Conservation (phyloP, 2,888 invertebrate genomes). For the Pseudococcus longispinus region DNA sequence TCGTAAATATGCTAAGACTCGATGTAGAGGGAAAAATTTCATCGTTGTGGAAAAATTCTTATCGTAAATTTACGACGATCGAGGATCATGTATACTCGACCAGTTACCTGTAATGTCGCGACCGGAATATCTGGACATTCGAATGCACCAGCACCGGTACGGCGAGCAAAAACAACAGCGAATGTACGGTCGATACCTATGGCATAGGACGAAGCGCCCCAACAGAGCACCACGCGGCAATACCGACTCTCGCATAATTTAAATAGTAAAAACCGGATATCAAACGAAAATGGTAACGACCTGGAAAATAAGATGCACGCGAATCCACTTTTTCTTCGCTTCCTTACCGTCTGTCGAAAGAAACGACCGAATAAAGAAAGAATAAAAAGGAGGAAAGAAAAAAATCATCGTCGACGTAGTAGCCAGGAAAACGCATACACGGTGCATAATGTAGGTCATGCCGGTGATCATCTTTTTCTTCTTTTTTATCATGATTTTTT, state of each 20-base stretch:
- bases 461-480: background rate
- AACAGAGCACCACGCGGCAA: background rate
- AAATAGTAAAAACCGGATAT: slow-evolving; percentile 33
- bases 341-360: background rate
- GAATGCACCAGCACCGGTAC: background rate
- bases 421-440: background rate
- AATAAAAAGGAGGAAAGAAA: background rate
- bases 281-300: slow-evolving; percentile 30
- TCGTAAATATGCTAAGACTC: background rate
- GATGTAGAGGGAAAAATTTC: background rate
- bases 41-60: background rate
- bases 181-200: background rate
- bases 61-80: background rate
- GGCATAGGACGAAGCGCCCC: background rate
- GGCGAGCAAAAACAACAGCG: background rate
- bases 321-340: slow-evolving; percentile 26
- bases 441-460: slow-evolving; percentile 25
- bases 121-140: background rate
- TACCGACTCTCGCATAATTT: slow-evolving; percentile 15
- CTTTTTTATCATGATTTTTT: background rate
- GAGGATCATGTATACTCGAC: background rate
- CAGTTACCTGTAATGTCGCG: background rate
- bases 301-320: slow-evolving; percentile 40
- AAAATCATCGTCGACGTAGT: background rate
- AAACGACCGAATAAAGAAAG: background rate